Percentiles rank a stretch among this genome's conserved stretches.
Conservation (phyloP, 2,113 vertebrate genomes). For the Gymnarchus niloticus region DNA sequence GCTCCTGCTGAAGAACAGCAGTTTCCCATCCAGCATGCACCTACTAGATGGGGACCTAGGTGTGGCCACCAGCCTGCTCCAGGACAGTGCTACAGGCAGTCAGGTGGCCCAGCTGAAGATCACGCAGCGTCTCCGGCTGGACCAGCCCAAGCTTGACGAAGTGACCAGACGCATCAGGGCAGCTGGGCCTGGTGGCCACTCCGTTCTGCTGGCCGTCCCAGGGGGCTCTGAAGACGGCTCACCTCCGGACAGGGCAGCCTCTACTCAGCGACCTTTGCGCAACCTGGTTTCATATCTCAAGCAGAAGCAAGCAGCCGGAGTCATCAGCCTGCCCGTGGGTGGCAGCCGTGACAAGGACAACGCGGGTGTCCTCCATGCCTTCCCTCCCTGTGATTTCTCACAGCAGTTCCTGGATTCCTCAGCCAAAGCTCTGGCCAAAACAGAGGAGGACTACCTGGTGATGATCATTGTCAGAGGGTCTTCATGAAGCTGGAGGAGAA, state of each 20-base stretch:
- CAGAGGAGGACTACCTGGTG: constrained; percentile 97
- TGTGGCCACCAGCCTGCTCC: constrained; percentile 84
- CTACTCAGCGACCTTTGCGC: constrained; percentile 93
- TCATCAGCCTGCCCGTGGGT: constrained; percentile 96
- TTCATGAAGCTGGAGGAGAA: constrained; percentile 62
- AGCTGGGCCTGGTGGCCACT: constrained; percentile 87
- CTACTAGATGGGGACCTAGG: constrained; percentile 86
- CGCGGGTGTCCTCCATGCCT: constrained; percentile 95
- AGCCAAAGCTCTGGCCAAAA: constrained; percentile 96
- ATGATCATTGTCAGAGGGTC: constrained; percentile 99
- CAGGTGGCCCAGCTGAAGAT: constrained; percentile 95
- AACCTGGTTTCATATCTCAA: constrained; percentile 99
- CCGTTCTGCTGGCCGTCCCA: constrained; percentile 91
- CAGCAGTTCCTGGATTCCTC: constrained; percentile 98
- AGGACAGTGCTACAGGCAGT: constrained; percentile 79
- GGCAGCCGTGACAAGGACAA: constrained; percentile 98
- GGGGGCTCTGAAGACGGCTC: constrained; percentile 74
- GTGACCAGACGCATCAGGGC: constrained; percentile 96
- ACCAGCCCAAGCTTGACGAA: constrained; percentile 97
- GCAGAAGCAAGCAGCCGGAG: constrained; percentile 98
- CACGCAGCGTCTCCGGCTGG: constrained; percentile 95
- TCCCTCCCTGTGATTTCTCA: constrained; percentile 98
- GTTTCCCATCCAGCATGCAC: constrained; percentile 97
- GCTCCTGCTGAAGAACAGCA: constrained; percentile 97
- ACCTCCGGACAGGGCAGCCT: constrained; percentile 70